Base-by-base conservation (phyloP, 2,888 invertebrate species). In the Lasioglossum villosulum region DNA sequence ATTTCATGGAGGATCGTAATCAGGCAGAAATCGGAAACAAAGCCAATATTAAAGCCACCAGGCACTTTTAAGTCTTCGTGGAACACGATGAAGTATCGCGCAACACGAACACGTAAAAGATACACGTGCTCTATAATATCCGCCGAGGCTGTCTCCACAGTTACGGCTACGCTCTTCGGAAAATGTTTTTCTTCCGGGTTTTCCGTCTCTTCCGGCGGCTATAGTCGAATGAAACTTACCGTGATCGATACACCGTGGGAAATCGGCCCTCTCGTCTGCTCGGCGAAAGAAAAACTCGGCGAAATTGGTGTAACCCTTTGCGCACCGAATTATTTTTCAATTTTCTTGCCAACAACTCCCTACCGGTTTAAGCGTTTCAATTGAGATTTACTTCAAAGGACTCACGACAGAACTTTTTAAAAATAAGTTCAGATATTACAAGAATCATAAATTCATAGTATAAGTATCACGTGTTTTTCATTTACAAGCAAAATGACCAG, bases 11-110 rank as follows among this genome's bases (percentile, higher is more conserved):
- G 63, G 71, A 78, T 75, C 77, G 77, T 66, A 48, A 70, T 75
- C 63, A 75, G 75, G 71, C 78, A 75, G 78, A 84, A 82, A 84
- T 84, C 84, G 83, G 84, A 84, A 84, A 84, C 84, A 84, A 82
- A 83, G 84, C 84, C 84, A 78, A 84, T 84, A 84, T 84, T 82
- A 82, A 82, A 84, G 83, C 83, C 83, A 71, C 63, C 37, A 59
- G 48, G 56, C 84, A 82, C 75, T 83, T 78, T 82, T 75, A 71
- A 72, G 78, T 78, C 78, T 84, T 84, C 83, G 78, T 75, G 71
- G 78, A 75, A 63, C 74, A 83, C 78, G 59, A 42, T n/a, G 74
- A 63, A 48, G 34, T 63, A 70, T 71, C 75, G 34, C 16, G 37
- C 71, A 75, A 72, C 82, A 78, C 84, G 82, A 75, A 82, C 63